Base-by-base conservation (phyloP, 2,888 invertebrate genomes). In the Harmothoe impar region DNA sequence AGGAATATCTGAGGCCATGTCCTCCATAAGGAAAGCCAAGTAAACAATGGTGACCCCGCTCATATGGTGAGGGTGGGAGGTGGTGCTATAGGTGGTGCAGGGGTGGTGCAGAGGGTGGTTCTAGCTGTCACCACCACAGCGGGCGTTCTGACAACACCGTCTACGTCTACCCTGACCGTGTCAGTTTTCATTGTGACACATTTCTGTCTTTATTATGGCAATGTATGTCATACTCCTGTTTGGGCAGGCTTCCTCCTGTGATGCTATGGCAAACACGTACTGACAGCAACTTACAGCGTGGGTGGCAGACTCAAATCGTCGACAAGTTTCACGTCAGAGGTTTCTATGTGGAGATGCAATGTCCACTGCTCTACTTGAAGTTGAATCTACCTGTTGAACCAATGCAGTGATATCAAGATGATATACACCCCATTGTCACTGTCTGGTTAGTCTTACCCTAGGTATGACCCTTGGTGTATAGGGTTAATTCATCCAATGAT, bases 171-270 rank as follows among this genome's bases (percentile, higher is more conserved):
- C 29, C 17, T 25, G 17, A 25, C 31, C 43, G 33, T 81, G 81
- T 43, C 81, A 86, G 56, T 86, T 56, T 54, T 86, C 86, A 86
- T 86, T 86, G 86, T 86, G 86, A 86, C 86, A 86, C 54, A 86
- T 86, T 54, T 86, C 86, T 86, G 86, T 29, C 86, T 86, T 51
- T 86, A 56, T 56, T 81, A 81, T 81, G 20, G 81, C 5, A 81
- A 81, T 43, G 81, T 43, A 81, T 81, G 81, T 81, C 35, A 81
- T 17, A 17, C 15, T 35, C 35, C 35, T 81, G 81, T 81, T 43
- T 43, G 43, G 81, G 15, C n/a, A 81, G 81, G 43, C 17, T 15
- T 10, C 81, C 33, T 33, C 20, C 43, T 81, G n/a, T 35, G 17
- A 15, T 17, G 81, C 15, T 25, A 77, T 31, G 31, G 29, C 77